phyloP scores from a whole-genome alignment of 2,797 vertebrate species.

The Chromis chromis region DNA sequence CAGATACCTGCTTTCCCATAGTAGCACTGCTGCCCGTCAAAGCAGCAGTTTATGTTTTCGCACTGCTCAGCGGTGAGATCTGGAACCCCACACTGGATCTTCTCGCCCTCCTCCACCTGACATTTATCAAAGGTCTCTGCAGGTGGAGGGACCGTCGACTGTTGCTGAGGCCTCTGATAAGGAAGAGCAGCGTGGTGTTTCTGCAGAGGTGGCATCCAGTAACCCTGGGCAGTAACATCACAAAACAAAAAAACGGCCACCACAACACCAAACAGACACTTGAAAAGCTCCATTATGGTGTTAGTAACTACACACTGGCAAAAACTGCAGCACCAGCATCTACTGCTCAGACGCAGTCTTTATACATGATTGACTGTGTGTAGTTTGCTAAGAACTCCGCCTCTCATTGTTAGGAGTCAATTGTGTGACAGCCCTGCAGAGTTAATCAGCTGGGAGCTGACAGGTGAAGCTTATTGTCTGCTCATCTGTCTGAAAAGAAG shows the following conservation, averaged over 20 bases:
- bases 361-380: conserved; percentile 57
- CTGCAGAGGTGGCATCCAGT: conserved; percentile 41
- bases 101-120: conserved; percentile 61
- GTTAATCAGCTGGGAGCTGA: conserved; percentile 68
- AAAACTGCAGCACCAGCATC: conserved; percentile 2
- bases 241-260: conserved; percentile 36
- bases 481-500: conserved; percentile 61
- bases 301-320: conserved; percentile 15
- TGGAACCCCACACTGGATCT: conserved; percentile 75
- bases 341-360: conserved; percentile 23
- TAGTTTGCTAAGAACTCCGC: conserved; percentile 40
- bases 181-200: conserved; percentile 9
- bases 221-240: conserved; percentile 41
- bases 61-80: conserved; percentile 72
- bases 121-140: conserved; percentile 65
- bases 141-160: conserved; percentile 4
- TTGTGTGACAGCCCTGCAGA: conserved; percentile 67
- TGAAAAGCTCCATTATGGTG: conserved; percentile 61
- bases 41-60: conserved; percentile 81
- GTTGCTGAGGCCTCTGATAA: conserved; percentile 27
- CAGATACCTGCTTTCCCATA: conserved; percentile 80
- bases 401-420: conserved; percentile 70
- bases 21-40: conserved; percentile 73
- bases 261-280: conserved; percentile 46
- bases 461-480: conserved; percentile 72